Evolutionary conservation across 2,113 vertebrate species (phyloP), one percentile per base, ranked within the genome.

Genomic region (Thymallus thymallus): DNA sequence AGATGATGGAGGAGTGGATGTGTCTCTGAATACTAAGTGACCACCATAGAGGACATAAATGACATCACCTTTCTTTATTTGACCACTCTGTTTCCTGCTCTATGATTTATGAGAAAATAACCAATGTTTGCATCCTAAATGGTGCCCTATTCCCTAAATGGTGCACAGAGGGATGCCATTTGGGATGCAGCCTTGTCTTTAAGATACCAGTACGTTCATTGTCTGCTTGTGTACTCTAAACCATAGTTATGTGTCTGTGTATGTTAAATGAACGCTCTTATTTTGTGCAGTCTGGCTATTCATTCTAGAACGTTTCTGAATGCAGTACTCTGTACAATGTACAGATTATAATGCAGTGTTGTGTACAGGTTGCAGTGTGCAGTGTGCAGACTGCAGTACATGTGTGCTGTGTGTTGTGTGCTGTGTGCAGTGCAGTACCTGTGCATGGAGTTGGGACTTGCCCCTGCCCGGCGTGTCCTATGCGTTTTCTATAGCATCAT

Each of bases 401-500:
- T 60, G 56, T 55, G 51, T 55, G 51, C 56, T 0, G 6, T 60
- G 56, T 23, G 1, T n/a, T 63, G 71, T 61, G 72, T 2, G 26
- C 22, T 14, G 64, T 69, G 69, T 79, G 82, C 71, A 60, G n/a
- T 77, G 75, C 30, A 68, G 79, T 84, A 81, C 20, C 64, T 72
- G 70, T 85, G 90, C 86, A 90, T 91, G 87, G 73, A 32, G 46
- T 62, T 79, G 32, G 64, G 20, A 69, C 61, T 67, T 68, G 71
- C 24, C 62, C 79, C 71, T 71, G 48, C 74, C 64, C 71, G 58
- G 5, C 48, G 4, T 51, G 48, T 51, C 14, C 14, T 51, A 51
- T 51, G 48, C 14, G 56, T 70, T 82, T 29, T 24, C 35, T 41
- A 73, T 83, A 74, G 86, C 85, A 86, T 78, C 65, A 26, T 88